A percentile compares a stretch with the other conserved stretches of the same genome.
These are phyloP conservation scores for Monodelphis domestica DNA, from an alignment of 2,797 vertebrate species.

Conservation along the genomic window DNA sequence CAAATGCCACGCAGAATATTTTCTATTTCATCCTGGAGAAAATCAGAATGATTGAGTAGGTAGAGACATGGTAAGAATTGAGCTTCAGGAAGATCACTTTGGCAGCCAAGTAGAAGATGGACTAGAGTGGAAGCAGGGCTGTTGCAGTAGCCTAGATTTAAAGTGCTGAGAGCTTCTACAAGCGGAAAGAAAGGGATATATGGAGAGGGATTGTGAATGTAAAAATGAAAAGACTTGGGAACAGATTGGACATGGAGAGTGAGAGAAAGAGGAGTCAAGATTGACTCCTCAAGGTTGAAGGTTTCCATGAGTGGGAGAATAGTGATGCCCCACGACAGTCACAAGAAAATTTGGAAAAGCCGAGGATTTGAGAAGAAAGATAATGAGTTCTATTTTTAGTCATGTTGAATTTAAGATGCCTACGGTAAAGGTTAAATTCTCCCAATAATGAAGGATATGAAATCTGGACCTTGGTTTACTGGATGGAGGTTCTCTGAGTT, in stretches of 20 bases:
- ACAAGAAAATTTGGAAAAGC: neutral
- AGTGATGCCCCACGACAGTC: neutral
- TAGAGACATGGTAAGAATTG: neutral
- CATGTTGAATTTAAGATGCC: slow-evolving; percentile 11
- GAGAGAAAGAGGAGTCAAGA: neutral
- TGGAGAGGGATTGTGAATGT: neutral
- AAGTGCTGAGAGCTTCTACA: neutral
- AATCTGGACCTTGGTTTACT: neutral
- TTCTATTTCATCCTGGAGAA: neutral
- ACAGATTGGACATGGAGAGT: neutral
- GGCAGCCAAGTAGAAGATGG: neutral
- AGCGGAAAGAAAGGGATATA: neutral
- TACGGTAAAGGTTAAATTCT: slow-evolving; percentile 31
- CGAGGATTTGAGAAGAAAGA: neutral
- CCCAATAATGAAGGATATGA: slow-evolving; percentile 21
- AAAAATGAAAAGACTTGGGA: neutral
- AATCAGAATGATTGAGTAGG: neutral
- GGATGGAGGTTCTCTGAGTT: neutral
- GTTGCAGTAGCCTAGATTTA: neutral
- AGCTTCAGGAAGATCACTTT: neutral
- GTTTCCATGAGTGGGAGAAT: neutral
- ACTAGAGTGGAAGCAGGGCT: neutral
- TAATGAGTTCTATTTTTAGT: neutral
- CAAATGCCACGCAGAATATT: neutral
- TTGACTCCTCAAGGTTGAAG: neutral